phyloP scores from a whole-genome alignment of 2,113 vertebrate species.

The Naja naja region DNA sequence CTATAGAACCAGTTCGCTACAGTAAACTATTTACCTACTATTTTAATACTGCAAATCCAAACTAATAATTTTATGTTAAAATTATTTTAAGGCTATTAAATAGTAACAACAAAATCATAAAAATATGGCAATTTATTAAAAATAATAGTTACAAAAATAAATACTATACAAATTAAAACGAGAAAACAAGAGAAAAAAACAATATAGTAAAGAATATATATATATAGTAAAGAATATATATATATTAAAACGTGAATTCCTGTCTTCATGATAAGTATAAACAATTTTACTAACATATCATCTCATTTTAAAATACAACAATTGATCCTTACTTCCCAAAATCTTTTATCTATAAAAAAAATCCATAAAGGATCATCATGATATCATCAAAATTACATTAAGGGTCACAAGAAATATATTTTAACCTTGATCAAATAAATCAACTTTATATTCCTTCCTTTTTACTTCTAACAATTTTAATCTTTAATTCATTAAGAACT shows the following conservation, averaged over 20 bases:
- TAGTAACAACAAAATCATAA: not conserved
- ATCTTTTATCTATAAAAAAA: not conserved
- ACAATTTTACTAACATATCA: not conserved
- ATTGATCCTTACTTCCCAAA: not conserved
- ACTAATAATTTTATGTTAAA: not conserved
- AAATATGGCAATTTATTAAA: not conserved
- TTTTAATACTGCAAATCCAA: conserved; percentile 10
- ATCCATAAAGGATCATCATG: not conserved
- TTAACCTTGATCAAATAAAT: not conserved
- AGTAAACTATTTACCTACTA: not conserved
- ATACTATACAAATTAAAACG: not conserved
- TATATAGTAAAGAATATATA: not conserved
- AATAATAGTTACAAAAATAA: not conserved
- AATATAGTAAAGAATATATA: not conserved
- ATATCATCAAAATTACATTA: not conserved
- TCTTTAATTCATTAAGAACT: not conserved
- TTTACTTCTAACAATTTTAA: not conserved
- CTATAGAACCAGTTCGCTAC: not conserved
- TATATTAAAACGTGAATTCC: not conserved
- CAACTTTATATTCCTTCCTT: not conserved
- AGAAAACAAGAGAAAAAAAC: not conserved
- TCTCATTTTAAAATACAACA: not conserved
- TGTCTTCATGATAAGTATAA: not conserved
- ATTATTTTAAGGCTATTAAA: not conserved
- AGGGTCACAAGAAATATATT: not conserved